Conservation (phyloP, 2,888 invertebrate genomes). For the Sesia apiformis region DNA sequence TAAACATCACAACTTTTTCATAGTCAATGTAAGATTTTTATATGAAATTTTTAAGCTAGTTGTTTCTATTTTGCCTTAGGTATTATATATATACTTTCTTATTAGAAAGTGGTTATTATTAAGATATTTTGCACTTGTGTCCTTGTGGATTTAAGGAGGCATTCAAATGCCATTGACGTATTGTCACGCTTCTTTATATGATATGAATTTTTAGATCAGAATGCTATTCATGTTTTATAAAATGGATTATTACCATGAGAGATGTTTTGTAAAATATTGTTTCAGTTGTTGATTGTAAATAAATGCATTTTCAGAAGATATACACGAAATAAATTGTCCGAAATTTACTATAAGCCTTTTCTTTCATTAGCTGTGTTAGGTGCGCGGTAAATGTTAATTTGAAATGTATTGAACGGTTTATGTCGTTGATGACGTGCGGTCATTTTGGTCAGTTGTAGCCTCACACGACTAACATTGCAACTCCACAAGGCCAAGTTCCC, state of each 20-base stretch:
- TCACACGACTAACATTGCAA: conserved; percentile 71
- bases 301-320: conserved; percentile 70
- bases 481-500: conserved; percentile 76
- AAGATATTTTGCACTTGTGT: conserved; percentile 70
- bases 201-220: conserved; percentile 46
- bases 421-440: conserved; percentile 72
- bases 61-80: conserved; percentile 70
- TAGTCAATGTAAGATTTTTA: conserved; percentile 71
- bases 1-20: conserved; percentile 68
- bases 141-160: conserved; percentile 69
- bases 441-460: conserved; percentile 59
- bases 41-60: conserved; percentile 65
- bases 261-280: conserved; percentile 60
- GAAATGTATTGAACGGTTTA: conserved; percentile 9
- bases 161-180: conserved; percentile 52
- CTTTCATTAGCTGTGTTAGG: conserved; percentile 42
- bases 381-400: conserved; percentile 29
- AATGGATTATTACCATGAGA: conserved; percentile 37
- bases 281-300: conserved; percentile 71
- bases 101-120: conserved; percentile 65
- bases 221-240: conserved; percentile 57
- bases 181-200: conserved; percentile 58
- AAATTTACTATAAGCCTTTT: conserved; percentile 58
- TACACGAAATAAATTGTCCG: conserved; percentile 72
- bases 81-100: conserved; percentile 64